A percentile compares a stretch with the other conserved stretches of the same genome.
Conservation (phyloP, 2,888 invertebrate genomes). For the Kryphioiulus occultus region DNA sequence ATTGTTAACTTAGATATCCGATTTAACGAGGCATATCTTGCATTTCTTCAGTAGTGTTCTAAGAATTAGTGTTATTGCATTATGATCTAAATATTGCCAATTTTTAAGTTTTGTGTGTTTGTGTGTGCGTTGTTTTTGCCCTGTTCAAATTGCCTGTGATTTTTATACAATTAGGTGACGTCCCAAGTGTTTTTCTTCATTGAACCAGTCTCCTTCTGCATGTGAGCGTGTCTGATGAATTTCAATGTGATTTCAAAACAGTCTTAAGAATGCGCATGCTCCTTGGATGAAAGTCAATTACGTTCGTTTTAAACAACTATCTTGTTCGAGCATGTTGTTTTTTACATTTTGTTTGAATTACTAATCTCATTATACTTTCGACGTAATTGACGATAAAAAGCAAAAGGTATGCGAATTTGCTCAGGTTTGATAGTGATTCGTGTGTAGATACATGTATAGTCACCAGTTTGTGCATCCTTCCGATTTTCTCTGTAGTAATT, state of each 20-base stretch:
- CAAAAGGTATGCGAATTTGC: background rate
- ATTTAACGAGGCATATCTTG: background rate
- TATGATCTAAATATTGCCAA: background rate
- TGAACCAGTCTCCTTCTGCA: constrained; percentile 18
- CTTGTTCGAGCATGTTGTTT: constrained; percentile 3
- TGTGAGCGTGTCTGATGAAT: constrained; percentile 24
- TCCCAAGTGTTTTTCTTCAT: constrained; percentile 26
- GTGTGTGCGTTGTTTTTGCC: background rate
- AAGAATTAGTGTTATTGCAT: background rate
- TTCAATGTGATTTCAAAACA: background rate
- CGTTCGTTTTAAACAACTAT: background rate
- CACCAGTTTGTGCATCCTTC: constrained; percentile 7
- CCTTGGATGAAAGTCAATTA: background rate
- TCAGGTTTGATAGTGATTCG: background rate
- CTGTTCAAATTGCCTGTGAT: constrained; percentile 13
- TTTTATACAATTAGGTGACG: constrained; percentile 29
- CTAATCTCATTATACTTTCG: background rate
- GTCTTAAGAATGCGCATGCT: background rate
- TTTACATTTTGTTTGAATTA: background rate
- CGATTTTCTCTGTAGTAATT: background rate
- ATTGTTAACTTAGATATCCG: no score
- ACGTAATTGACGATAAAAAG: background rate
- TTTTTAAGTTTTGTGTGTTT: background rate
- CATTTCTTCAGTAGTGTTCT: background rate
- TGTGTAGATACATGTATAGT: background rate